phyloP scores from a whole-genome alignment of 2,113 vertebrate species.

The western clawed frog (Xenopus tropicalis) region UCB_Xtro_10.0 CM004444.2:142670001-142670500 shows the following conservation, averaged over 20 bases:
- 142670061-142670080: not conserved
- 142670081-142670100: not conserved
- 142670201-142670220: slow-evolving; percentile 16
- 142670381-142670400: no score
- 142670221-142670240: slow-evolving; percentile 1
- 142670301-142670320: no score
- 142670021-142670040: not conserved
- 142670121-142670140: not conserved
- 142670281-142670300: no score
- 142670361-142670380: no score
- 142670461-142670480: no score
- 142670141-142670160: slow-evolving; percentile 32
- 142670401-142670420: no score
- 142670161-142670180: not conserved
- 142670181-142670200: slow-evolving; percentile 6
- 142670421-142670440: no score
- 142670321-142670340: no score
- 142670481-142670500: no score
- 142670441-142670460: no score
- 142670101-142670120: not conserved
- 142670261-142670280: not conserved
- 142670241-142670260: slow-evolving; percentile 21
- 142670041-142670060: not conserved
- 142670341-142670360: no score
- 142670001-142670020: not conserved